These are phyloP conservation scores for Porites evermanni DNA, from an alignment of 92 coral and sea anemone species.

Conservation along the genomic window DNA sequence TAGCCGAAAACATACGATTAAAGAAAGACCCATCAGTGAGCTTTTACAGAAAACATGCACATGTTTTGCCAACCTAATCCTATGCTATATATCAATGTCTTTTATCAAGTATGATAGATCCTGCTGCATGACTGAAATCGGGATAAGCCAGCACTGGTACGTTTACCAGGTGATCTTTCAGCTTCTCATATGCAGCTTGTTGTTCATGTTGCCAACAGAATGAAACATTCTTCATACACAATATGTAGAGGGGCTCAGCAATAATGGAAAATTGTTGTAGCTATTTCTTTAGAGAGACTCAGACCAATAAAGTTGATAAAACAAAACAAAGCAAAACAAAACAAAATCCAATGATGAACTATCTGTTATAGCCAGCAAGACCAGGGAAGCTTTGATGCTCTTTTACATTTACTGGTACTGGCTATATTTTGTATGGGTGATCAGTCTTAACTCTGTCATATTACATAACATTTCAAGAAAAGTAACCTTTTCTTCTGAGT, in stretches of 20 bases:
- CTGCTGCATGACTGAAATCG: conserved; percentile 46
- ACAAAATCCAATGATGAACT: neutral
- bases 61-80: no score
- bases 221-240: conserved; percentile 27
- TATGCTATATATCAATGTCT: no score
- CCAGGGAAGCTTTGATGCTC: neutral
- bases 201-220: conserved; percentile 49
- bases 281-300: no score
- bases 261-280: neutral
- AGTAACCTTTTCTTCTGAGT: conserved; percentile 7
- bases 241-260: neutral
- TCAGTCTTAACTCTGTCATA: conserved; percentile 23
- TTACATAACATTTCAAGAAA: neutral
- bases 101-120: no score
- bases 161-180: conserved; percentile 27
- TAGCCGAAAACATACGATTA: no score
- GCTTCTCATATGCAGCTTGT: conserved; percentile 40
- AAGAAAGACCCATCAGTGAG: no score
- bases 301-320: no score
- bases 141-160: conserved; percentile 72
- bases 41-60: no score
- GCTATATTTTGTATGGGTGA: conserved; percentile 1
- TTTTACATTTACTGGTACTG: neutral
- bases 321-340: no score
- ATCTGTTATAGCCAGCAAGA: neutral